phyloP scores from a whole-genome alignment of 2,888 invertebrate species.

The Adelphocoris suturalis region DNA sequence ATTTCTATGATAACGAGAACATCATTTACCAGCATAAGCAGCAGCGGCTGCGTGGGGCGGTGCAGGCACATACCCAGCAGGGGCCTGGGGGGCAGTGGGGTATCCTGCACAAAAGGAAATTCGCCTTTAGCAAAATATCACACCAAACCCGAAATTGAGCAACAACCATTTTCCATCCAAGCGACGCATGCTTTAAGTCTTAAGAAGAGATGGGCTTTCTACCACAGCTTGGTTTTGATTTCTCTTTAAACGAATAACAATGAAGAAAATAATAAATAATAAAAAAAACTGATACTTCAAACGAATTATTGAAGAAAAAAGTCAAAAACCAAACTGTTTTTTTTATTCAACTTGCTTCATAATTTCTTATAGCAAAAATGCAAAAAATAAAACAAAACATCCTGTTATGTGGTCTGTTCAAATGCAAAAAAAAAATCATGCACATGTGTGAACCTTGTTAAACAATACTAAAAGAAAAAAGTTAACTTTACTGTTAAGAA shows the following conservation, averaged over 20 bases:
- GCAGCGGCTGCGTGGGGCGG: slow-evolving; percentile 83
- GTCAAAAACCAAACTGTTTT: slow-evolving; percentile 47
- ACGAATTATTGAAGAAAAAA: not conserved
- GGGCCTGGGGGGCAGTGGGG: slow-evolving; percentile 82
- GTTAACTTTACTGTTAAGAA: slow-evolving; percentile 45
- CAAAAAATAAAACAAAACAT: slow-evolving; percentile 57
- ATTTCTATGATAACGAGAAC: not conserved
- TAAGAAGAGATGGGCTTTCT: slow-evolving; percentile 68
- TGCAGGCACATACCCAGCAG: slow-evolving; percentile 82
- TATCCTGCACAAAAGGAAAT: slow-evolving; percentile 79
- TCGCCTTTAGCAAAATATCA: slow-evolving; percentile 18
- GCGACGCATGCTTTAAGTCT: slow-evolving; percentile 64
- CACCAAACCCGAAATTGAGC: slow-evolving; percentile 64
- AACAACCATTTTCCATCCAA: slow-evolving; percentile 71
- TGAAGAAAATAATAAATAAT: too few species aligned
- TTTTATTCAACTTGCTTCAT: slow-evolving; percentile 47
- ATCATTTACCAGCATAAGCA: slow-evolving; percentile 73
- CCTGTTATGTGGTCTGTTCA: slow-evolving; percentile 58
- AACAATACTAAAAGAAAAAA: slow-evolving; percentile 31
- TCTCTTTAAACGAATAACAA: not conserved
- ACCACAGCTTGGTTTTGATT: slow-evolving; percentile 60
- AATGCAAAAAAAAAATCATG: slow-evolving; percentile 65
- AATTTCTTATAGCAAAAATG: slow-evolving; percentile 49
- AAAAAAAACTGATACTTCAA: not conserved
- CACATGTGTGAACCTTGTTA: slow-evolving; percentile 64